These are phyloP conservation scores for Neodiprion lecontei DNA, from an alignment of 1,140 invertebrate species.

Conservation along the genomic window DNA sequence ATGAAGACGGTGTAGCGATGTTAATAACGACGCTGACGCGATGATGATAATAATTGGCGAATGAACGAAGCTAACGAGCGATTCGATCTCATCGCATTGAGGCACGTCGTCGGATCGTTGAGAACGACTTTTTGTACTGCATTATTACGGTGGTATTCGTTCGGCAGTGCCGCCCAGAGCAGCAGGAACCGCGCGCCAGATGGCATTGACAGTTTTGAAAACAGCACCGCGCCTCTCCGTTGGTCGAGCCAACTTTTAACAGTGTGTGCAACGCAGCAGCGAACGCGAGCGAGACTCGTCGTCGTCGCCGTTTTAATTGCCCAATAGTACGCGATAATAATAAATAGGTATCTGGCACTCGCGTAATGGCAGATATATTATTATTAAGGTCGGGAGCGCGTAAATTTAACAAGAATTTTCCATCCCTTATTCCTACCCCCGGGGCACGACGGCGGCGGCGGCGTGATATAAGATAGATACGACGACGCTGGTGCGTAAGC, in stretches of 20 bases:
- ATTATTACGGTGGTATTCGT: too few species aligned
- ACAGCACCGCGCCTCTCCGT: not conserved
- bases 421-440: conserved; percentile 11
- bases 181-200: not conserved
- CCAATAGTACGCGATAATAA: conserved; percentile 1
- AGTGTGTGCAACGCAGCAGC: too few species aligned
- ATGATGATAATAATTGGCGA: too few species aligned
- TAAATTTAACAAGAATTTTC: conserved; percentile 26
- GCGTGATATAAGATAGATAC: conserved; percentile 32
- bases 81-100: not conserved
- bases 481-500: not conserved
- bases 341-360: conserved; percentile 2
- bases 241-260: not conserved
- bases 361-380: conserved; percentile 11
- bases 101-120: not conserved
- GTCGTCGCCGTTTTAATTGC: not conserved
- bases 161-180: too few species aligned
- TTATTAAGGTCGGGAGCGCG: conserved; percentile 3
- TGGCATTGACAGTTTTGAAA: not conserved
- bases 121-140: too few species aligned
- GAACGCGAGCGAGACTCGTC: not conserved
- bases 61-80: not conserved
- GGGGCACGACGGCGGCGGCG: conserved; percentile 21
- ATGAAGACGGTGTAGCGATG: too few species aligned
- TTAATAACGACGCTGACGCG: too few species aligned